Evolutionary conservation across 1,140 invertebrate genomes (phyloP).

Genomic region (Scylla paramamosain): DNA sequence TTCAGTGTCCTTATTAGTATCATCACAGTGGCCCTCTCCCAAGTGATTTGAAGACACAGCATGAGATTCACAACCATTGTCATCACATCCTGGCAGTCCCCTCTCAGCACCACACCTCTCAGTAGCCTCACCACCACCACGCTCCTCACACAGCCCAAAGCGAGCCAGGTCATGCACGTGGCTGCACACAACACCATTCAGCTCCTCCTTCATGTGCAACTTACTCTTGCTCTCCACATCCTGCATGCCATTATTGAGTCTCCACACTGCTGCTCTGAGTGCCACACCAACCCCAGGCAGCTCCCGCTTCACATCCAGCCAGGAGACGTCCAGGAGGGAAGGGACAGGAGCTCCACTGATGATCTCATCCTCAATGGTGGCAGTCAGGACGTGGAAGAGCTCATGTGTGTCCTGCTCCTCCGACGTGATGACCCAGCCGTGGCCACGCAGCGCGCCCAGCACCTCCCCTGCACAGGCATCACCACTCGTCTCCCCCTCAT

Average conservation of each 20-base stretch:
- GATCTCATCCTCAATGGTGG: conserved; percentile 92
- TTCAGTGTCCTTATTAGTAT: background rate
- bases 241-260: background rate
- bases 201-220: background rate
- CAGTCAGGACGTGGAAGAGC: conserved; percentile 91
- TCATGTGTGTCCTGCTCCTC: conserved; percentile 97
- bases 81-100: background rate
- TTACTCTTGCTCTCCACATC: background rate
- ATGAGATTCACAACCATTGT: background rate
- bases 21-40: background rate
- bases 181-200: background rate
- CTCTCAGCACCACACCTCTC: background rate
- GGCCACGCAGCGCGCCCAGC: conserved; percentile 84
- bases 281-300: conserved; percentile 56
- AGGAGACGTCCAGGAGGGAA: conserved; percentile 66
- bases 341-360: conserved; percentile 68
- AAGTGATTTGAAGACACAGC: background rate
- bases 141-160: background rate
- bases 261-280: conserved; percentile 53
- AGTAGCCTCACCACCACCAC: background rate
- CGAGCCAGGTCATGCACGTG: background rate
- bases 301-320: conserved; percentile 55
- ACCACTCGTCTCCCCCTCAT: conserved; percentile 47
- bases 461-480: conserved; percentile 72
- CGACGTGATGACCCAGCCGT: conserved; percentile 91